Conservation (phyloP, 1,140 invertebrate species). For the Mesaphorura yosii region DNA sequence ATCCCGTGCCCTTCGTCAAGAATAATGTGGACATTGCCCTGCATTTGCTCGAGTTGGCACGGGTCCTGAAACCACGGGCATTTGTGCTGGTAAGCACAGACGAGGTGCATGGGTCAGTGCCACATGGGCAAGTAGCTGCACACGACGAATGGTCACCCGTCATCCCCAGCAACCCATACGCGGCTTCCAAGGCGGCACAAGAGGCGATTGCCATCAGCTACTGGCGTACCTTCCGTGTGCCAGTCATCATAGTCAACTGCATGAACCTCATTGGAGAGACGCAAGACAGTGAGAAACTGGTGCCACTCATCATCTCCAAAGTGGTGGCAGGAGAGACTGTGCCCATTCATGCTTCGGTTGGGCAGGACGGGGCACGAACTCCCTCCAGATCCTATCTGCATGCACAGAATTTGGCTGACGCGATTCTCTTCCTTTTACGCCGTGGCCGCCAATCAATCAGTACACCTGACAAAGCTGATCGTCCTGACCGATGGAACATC, state of each 20-base stretch:
- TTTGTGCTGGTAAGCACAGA: not conserved
- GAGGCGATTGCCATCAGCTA: not conserved
- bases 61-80: not conserved
- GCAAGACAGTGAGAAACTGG: not conserved
- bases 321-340: not conserved
- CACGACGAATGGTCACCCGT: not conserved
- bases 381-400: not conserved
- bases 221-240: not conserved
- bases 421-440: not conserved
- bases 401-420: not conserved
- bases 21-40: not conserved
- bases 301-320: not conserved
- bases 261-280: constrained; percentile 6
- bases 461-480: too few species aligned
- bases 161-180: not conserved
- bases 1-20: not conserved
- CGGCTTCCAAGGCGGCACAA: not conserved
- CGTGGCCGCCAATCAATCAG: too few species aligned
- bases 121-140: not conserved
- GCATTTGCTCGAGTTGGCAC: not conserved
- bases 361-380: not conserved
- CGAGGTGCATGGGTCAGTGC: not conserved
- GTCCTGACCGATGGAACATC: not conserved
- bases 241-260: not conserved
- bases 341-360: not conserved